Conservation (phyloP, 2,113 vertebrate species). For the Mustelus asterias region DNA sequence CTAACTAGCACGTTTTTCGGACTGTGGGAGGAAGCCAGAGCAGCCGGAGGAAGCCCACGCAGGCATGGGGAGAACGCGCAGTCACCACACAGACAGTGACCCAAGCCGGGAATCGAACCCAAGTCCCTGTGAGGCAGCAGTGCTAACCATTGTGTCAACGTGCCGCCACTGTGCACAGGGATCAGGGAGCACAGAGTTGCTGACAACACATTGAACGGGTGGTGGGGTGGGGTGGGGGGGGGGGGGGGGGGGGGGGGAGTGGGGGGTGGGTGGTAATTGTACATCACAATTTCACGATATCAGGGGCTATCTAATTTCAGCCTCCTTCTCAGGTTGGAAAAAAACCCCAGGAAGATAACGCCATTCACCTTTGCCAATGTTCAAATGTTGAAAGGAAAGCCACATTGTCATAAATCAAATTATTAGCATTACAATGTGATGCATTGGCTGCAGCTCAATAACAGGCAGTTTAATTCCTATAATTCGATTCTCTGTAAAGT, state of each 20-base stretch:
- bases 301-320: not conserved
- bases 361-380: not conserved
- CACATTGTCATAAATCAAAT: slow-evolving; percentile 19
- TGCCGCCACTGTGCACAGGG: not conserved
- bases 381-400: not conserved
- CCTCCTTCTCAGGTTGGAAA: not conserved
- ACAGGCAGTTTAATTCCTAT: slow-evolving; percentile 18
- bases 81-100: too few species aligned
- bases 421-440: slow-evolving; percentile 3
- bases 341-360: not conserved
- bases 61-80: too few species aligned
- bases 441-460: slow-evolving; percentile 22
- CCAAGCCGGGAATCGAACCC: too few species aligned
- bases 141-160: too few species aligned
- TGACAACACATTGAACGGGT: not conserved
- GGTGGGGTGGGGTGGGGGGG: too few species aligned
- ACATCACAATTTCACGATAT: not conserved
- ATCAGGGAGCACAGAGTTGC: not conserved
- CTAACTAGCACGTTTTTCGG: too few species aligned
- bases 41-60: too few species aligned
- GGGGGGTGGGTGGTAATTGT: not conserved
- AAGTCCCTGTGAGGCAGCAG: too few species aligned
- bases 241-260: too few species aligned
- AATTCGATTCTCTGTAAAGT: slow-evolving; percentile 8
- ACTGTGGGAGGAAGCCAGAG: too few species aligned